These are phyloP conservation scores for Etheostoma spectabile DNA, from an alignment of 2,113 vertebrate species.

Conservation along the genomic window DNA sequence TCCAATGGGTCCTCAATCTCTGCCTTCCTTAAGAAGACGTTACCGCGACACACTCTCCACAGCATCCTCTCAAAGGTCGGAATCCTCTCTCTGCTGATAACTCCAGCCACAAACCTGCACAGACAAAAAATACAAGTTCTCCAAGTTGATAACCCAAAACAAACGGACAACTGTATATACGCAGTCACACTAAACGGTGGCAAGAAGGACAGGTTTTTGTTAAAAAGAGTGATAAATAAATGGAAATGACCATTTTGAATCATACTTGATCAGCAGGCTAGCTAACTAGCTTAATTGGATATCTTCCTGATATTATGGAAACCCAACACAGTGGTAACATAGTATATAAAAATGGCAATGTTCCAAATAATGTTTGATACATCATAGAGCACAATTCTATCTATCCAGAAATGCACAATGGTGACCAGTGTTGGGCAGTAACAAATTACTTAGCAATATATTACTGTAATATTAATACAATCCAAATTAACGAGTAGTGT, in stretches of 20 bases:
- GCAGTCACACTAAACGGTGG: not conserved
- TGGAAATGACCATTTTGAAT: not conserved
- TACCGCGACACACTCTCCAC: constrained; percentile 98
- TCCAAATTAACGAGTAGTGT: too few relatives aligned
- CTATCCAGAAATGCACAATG: too few relatives aligned
- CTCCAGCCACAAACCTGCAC: constrained; percentile 94
- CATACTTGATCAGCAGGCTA: not conserved
- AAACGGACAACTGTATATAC: not conserved
- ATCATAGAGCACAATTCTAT: not conserved
- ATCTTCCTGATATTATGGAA: not conserved
- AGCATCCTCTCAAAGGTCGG: constrained; percentile 98
- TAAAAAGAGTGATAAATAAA: not conserved
- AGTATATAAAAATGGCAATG: not conserved
- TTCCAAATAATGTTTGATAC: not conserved
- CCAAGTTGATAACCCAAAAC: not conserved
- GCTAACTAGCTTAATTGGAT: not conserved
- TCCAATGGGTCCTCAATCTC: constrained; percentile 97
- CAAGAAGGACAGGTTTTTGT: not conserved
- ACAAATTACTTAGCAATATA: too few relatives aligned
- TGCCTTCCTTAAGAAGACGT: constrained; percentile 96
- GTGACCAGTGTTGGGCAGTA: too few relatives aligned
- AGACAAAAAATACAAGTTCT: not conserved
- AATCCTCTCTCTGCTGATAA: constrained; percentile 96
- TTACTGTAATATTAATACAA: too few relatives aligned
- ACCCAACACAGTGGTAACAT: not conserved